A percentile compares a stretch with the other conserved stretches of the same genome.
Evolutionary conservation across 2,113 vertebrate species (phyloP).

Genomic region (Sceloporus tristichus): DNA sequence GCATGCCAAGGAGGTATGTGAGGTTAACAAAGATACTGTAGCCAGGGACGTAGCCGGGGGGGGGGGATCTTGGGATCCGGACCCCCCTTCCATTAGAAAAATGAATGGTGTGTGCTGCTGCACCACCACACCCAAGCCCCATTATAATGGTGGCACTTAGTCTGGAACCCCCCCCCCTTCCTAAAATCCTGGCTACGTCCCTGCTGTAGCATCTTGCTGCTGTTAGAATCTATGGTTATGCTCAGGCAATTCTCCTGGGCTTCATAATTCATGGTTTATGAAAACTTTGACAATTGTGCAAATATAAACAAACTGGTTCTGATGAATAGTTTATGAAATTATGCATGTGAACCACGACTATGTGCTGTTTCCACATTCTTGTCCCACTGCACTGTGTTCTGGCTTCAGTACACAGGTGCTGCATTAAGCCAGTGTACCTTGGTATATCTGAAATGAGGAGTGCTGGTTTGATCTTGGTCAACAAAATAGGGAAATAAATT

Average conservation of each 20-base stretch:
- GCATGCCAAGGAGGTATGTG: neutral
- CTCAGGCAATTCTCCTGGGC: neutral
- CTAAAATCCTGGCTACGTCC: too few species aligned
- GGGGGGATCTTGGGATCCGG: too few species aligned
- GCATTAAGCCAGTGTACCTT: neutral
- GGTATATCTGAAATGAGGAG: neutral
- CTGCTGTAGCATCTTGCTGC: neutral
- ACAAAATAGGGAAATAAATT: neutral
- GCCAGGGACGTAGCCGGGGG: too few species aligned
- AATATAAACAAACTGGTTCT: too few species aligned
- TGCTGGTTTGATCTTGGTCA: neutral
- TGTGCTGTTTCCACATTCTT: neutral
- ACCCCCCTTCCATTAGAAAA: too few species aligned
- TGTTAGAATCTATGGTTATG: neutral
- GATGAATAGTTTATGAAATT: neutral
- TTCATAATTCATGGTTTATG: too few species aligned
- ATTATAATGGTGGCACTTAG: too few species aligned
- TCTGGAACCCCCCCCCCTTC: too few species aligned
- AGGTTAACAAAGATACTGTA: neutral
- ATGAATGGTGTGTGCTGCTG: too few species aligned
- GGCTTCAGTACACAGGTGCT: too few species aligned
- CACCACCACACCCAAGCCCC: too few species aligned
- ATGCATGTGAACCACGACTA: neutral
- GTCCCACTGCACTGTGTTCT: too few species aligned
- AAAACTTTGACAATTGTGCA: neutral